phyloP scores from a whole-genome alignment of 1,140 invertebrate genomes.

The Cotesia glomerata region DNA sequence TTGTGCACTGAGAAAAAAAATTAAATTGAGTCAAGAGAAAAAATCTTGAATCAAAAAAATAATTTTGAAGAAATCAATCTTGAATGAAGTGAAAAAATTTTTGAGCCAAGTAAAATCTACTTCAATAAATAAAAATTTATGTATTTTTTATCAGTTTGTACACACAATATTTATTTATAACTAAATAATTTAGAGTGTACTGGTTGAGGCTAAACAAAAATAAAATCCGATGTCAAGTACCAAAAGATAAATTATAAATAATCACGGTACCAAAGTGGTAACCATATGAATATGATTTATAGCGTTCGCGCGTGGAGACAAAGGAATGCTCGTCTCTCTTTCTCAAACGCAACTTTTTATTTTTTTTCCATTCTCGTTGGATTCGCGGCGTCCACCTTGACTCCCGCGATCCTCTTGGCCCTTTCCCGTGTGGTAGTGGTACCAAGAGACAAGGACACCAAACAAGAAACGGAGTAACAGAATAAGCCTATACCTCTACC shows the following conservation, averaged over 20 bases:
- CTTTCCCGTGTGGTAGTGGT: slow-evolving; percentile 34
- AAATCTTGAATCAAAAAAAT: too few species aligned
- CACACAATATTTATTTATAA: neutral
- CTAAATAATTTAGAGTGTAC: neutral
- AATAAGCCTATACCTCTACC: slow-evolving; percentile 1
- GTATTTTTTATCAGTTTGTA: too few species aligned
- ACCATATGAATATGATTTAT: slow-evolving; percentile 31
- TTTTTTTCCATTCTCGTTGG: slow-evolving; percentile 42
- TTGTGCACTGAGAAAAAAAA: too few species aligned
- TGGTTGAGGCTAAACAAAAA: too few species aligned
- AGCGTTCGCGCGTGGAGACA: slow-evolving; percentile 58
- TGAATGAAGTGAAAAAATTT: too few species aligned
- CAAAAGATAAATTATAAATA: neutral
- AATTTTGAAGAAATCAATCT: too few species aligned
- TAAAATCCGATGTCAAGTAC: neutral
- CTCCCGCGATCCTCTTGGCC: slow-evolving; percentile 49
- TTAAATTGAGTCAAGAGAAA: too few species aligned
- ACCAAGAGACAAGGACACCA: slow-evolving; percentile 21
- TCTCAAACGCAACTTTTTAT: slow-evolving; percentile 17
- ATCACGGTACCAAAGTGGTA: neutral
- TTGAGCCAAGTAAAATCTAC: too few species aligned
- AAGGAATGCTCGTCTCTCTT: slow-evolving; percentile 55
- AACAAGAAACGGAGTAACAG: slow-evolving; percentile 32
- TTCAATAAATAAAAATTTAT: too few species aligned
- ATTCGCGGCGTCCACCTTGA: slow-evolving; percentile 34